phyloP scores from a whole-genome alignment of 2,113 vertebrate species.

The Epinephelus cyanopodus region DNA sequence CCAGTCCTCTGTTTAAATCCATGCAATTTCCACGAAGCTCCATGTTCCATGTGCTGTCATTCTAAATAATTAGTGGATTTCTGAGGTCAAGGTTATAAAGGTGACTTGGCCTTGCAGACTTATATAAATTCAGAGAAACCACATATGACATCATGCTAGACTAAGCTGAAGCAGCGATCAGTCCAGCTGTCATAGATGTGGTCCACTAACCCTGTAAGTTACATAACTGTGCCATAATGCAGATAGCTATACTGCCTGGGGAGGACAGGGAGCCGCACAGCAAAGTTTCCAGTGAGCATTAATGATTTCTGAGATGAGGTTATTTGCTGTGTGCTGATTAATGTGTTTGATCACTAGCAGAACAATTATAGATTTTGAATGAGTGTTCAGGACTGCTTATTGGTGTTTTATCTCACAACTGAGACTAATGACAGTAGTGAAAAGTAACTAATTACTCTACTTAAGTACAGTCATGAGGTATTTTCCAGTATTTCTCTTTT shows the following conservation, averaged over 20 bases:
- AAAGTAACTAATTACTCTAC: no score
- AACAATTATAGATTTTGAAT: background rate
- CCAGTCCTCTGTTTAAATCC: background rate
- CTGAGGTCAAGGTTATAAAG: conserved; percentile 29
- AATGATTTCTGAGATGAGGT: background rate
- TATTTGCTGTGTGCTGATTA: background rate
- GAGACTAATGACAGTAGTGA: no score
- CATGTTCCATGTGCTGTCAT: background rate
- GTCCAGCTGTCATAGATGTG: conserved; percentile 65
- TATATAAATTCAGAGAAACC: conserved; percentile 68
- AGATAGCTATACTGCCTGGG: conserved; percentile 10
- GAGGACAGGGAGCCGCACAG: background rate
- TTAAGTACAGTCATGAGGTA: no score
- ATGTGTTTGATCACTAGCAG: background rate
- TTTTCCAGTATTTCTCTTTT: no score
- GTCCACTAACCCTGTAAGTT: conserved; percentile 75
- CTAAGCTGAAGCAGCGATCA: conserved; percentile 7
- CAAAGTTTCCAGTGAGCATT: background rate
- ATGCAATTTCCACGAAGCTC: background rate
- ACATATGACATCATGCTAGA: conserved; percentile 51
- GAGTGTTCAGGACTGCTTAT: background rate
- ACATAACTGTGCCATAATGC: conserved; percentile 67
- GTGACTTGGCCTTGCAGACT: background rate
- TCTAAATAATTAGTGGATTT: conserved; percentile 4
- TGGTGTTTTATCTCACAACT: background rate